Conservation (phyloP, 2,113 vertebrate species). For the Pluvianellus socialis region DNA sequence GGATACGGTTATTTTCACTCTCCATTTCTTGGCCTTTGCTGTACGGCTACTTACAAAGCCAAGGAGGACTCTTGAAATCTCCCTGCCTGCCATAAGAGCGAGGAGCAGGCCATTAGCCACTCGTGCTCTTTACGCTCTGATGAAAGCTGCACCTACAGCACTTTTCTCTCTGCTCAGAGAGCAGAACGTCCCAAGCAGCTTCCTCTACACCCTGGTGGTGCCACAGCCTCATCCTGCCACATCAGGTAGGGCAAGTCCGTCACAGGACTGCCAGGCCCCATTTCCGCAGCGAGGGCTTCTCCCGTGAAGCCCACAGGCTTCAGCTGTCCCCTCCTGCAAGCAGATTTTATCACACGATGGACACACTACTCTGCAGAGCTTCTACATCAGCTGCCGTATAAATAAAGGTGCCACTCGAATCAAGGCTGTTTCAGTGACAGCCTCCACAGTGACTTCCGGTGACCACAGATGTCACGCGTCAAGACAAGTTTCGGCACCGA, state of each 20-base stretch:
- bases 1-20: not conserved
- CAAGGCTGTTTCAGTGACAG: not conserved
- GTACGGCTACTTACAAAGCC: not conserved
- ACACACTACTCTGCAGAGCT: not conserved
- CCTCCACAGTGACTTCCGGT: not conserved
- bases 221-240: not conserved
- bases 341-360: not conserved
- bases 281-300: not conserved
- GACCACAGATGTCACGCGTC: fast-evolving
- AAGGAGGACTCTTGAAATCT: not conserved
- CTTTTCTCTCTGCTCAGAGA: not conserved
- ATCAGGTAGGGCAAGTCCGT: not conserved
- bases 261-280: not conserved
- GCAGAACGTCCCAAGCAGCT: not conserved
- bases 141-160: not conserved
- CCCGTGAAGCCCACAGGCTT: not conserved
- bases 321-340: not conserved
- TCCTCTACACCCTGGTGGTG: not conserved
- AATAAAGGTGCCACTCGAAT: not conserved
- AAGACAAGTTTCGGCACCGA: not conserved
- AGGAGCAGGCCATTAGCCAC: not conserved
- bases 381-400: not conserved
- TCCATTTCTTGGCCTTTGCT: not conserved
- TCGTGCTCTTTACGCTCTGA: not conserved
- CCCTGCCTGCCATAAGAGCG: not conserved